Evolutionary conservation across 2,113 vertebrate genomes (phyloP).

Genomic region (Hydrochoerus hydrochaeris): DNA sequence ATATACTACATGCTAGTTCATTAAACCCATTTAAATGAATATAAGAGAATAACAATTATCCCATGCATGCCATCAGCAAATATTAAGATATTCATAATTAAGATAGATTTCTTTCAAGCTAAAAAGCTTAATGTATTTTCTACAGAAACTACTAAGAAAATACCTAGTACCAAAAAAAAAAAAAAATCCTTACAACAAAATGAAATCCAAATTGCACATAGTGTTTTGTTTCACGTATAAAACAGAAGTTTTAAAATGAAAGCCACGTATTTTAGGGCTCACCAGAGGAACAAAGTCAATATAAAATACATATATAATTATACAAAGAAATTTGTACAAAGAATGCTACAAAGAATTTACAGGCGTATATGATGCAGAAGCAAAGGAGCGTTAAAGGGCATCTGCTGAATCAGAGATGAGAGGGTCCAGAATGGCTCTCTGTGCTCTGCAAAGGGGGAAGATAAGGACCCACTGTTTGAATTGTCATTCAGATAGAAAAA

Average conservation of each 20-base stretch:
- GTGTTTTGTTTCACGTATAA: background rate
- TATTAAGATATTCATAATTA: background rate
- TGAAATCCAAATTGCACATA: background rate
- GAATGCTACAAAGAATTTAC: background rate
- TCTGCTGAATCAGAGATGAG: background rate
- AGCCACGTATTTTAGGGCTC: background rate
- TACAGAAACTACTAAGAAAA: background rate
- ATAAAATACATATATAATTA: background rate
- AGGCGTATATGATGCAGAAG: background rate
- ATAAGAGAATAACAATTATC: background rate
- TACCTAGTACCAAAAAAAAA: too few relatives aligned
- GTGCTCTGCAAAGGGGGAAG: background rate
- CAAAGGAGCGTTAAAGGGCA: rapidly evolving
- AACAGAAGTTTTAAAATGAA: background rate
- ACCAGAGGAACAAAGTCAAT: background rate
- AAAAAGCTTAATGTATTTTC: background rate
- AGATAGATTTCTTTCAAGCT: background rate
- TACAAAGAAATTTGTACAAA: background rate
- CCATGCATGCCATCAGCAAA: background rate
- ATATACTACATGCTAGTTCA: background rate
- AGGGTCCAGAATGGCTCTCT: background rate
- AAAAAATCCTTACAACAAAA: background rate
- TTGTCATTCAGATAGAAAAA: background rate
- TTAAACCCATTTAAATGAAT: background rate
- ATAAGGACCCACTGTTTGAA: background rate